Evolutionary conservation across 2,113 vertebrate species (phyloP), one percentile per base, ranked within the genome.

Genomic region (Hoplias malabaricus): DNA sequence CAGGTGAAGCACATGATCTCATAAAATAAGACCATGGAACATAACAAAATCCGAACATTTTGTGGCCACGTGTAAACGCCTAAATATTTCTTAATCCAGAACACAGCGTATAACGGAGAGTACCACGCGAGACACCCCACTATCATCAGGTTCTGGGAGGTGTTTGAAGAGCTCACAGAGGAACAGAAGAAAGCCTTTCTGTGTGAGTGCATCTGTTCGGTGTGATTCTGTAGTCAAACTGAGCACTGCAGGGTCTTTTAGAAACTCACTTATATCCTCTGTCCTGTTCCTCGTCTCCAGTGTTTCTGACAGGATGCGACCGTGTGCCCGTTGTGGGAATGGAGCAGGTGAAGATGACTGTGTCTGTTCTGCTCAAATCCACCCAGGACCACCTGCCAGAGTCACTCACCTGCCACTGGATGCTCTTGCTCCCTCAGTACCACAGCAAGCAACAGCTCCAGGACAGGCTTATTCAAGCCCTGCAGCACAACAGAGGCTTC

Each of bases 111-210:
- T 75, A 46, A 73, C 21, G 88, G 86, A 8, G 85, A 70, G 3
- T 96, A 92, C 59, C 71, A 88, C 5, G 85, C 31, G 4, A 77
- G 40, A 1, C 94, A 96, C 71, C 90, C 90, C 38, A 94, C 90
- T 57, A 90, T 92, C 36, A 1, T 89, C 8, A 91, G 80, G 68
- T 96, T 96, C 85, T 96, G 94, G 95, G 70, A 94, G 69, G 94
- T 94, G 81, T 95, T 96, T 84, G 93, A 93, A 36, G 83, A 87
- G 23, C 80, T 96, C 73, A 85, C 88, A n/a, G 40, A 80, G 0
- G 85, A 91, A 10, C 82, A 94, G 66, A 95, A 95, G 88, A 95
- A 92, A 81, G 85, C 82, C 21, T 95, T 96, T 78, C 85, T 96
- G 1, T 69, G 94, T 96, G 90, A 87, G 94, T 91, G 27, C 43